Evolutionary conservation across 1,140 invertebrate genomes (phyloP), one percentile per base, ranked within the genome.

Genomic region (Procambarus virginalis): DNA sequence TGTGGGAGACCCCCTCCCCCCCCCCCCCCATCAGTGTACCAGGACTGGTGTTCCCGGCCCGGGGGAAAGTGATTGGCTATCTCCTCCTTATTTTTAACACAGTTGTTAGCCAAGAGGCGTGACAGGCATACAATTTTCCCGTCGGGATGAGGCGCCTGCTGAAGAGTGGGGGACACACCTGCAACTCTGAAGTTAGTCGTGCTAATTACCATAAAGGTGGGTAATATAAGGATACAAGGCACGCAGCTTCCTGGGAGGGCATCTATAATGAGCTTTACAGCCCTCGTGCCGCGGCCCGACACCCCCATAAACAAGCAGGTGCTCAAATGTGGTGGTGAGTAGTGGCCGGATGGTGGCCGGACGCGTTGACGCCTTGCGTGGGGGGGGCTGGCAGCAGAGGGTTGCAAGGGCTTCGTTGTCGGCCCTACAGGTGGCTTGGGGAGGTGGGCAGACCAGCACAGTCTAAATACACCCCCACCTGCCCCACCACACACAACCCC

Each of bases 201-300:
- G 80, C 80, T 82, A 82, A 82, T 82, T 82, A 82, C 80, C 80
- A 82, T 82, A 82, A 82, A 68, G 80, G 80, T 68, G 80, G 48
- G 45, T 82, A 82, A 82, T 64, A 64, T 82, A 82, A 82, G 80
- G 68, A 12, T 51, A 14, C 22, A 46, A 46, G 51, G 68, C 80
- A 82, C 80, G 80, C 80, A 68, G 80, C 80, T 82, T 82, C 80
- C 80, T 82, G 80, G 48, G 80, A 55, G 80, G 80, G 48, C 60
- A 82, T 82, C 12, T 34, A 82, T 82, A 82, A 82, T 14, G 80
- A 51, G 22, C 45, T 82, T 82, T 82, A 82, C 80, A 82, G 60
- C 80, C 48, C 34, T 82, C 80, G 80, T 82, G 80, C 68, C 12
- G 22, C 58, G 34, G 8, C 55, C 45, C 60, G 80, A 82, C 80